These are phyloP conservation scores for Oncorhynchus tshawytscha DNA, from an alignment of 2,113 vertebrate genomes.

Conservation along the genomic window DNA sequence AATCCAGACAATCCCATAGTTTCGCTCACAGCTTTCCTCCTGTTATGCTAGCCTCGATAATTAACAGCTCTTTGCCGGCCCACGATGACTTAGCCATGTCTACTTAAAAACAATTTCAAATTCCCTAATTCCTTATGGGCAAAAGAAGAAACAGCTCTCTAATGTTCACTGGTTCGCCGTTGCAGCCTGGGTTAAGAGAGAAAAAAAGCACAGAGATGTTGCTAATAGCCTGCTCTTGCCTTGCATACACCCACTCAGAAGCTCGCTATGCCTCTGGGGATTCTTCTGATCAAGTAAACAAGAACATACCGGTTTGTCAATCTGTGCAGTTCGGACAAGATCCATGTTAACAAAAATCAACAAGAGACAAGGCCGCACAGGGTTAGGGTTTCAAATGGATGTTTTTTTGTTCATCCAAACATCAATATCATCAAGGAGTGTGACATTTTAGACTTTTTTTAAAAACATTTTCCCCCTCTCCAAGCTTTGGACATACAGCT, in stretches of 20 bases:
- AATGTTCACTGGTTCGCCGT: neutral
- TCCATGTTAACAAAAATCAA: slow-evolving; percentile 46
- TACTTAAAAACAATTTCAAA: neutral
- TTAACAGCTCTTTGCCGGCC: slow-evolving; percentile 16
- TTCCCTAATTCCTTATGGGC: slow-evolving; percentile 1
- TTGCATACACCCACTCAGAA: slow-evolving; percentile 19
- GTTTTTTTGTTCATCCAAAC: neutral
- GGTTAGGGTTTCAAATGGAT: slow-evolving; percentile 30
- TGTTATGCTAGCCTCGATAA: slow-evolving; percentile 6
- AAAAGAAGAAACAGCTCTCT: neutral
- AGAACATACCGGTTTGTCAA: slow-evolving; percentile 39
- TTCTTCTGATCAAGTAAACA: slow-evolving; percentile 40
- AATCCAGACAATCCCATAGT: neutral
- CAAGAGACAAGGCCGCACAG: slow-evolving; percentile 1
- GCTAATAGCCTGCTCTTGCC: slow-evolving; percentile 23
- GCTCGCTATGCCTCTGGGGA: neutral
- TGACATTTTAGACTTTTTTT: neutral
- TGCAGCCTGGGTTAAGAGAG: neutral
- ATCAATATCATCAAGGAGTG: slow-evolving; percentile 16
- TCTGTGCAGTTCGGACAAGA: slow-evolving; percentile 24
- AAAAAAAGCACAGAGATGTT: neutral
- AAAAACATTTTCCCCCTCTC: neutral
- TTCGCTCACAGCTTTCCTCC: neutral
- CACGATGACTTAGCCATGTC: slow-evolving; percentile 13
- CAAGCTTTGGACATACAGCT: slow-evolving; percentile 16